Evolutionary conservation across 1,140 invertebrate species (phyloP), one percentile per base, ranked within the genome.

Genomic region (Dendroctonus valens): DNA sequence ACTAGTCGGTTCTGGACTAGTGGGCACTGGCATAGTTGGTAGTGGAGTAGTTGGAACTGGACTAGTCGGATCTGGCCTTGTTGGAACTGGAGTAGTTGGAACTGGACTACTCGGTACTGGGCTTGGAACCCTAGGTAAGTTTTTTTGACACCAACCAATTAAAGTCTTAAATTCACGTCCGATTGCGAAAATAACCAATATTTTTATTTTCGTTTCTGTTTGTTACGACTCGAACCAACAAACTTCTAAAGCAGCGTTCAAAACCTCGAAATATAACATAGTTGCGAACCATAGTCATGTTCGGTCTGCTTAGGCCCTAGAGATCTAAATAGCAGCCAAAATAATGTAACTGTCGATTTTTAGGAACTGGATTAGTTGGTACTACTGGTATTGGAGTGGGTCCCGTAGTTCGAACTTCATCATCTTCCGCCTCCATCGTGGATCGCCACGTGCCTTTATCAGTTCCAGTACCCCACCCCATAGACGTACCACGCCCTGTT

Each of bases 401-500:
- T 26, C 46, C 46, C 14, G 67, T 59, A 12, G 41, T 58, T 9
- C 53, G 67, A 11, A 68, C 61, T 6, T 26, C 46, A 4, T 58
- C 61, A 7, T 52, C 59, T 38, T 63, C 59, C 11, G 12, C 55
- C 11, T 68, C 61, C 5, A 49, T 62, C 41, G 57, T 67, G 15
- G 41, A 67, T 12, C 58, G 65, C n/a, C 38, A 59, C 40, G 61
- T 70, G 41, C 44, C 64, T 1, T 38, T 67, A 11, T 15, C 64
- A 7, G 65, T 67, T 46, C 69, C 69, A 50, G 61, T 44, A 5
- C 50, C 50, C 11, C 39, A 41, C 11, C 48, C 48, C n/a, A 60
- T 63, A 8, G 61, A 63, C 15, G 58, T 59, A 26, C 61, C 54
- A 7, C 65, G 65, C 50, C 65, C 65, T 6, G 65, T 67, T 5